These are phyloP conservation scores for Tuta absoluta DNA, from an alignment of 2,888 invertebrate genomes.

Conservation along the genomic window DNA sequence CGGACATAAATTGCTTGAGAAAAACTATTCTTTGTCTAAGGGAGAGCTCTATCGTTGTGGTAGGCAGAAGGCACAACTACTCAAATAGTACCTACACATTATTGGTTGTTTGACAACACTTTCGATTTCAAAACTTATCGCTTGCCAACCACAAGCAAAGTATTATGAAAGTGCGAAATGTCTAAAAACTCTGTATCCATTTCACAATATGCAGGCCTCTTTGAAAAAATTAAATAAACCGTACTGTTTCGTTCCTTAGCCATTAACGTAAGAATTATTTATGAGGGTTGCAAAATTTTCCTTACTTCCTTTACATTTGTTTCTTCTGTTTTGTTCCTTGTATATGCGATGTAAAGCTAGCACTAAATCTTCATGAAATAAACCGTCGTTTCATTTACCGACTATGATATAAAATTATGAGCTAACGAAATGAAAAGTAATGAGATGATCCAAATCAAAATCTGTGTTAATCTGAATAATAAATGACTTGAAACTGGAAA, in stretches of 20 bases:
- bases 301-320: conserved; percentile 36
- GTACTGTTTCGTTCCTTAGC: conserved; percentile 32
- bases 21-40: too few species aligned
- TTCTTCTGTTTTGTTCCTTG: conserved; percentile 41
- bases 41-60: too few species aligned
- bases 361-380: conserved; percentile 38
- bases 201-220: conserved; percentile 32
- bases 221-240: conserved; percentile 31
- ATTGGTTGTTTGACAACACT: too few species aligned
- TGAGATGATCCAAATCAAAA: conserved; percentile 31
- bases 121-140: not conserved
- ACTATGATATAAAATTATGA: not conserved
- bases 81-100: too few species aligned
- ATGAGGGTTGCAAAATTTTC: conserved; percentile 36
- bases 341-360: conserved; percentile 36
- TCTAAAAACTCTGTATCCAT: conserved; percentile 7
- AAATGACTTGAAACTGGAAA: conserved; percentile 33
- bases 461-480: conserved; percentile 27
- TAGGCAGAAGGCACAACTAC: too few species aligned
- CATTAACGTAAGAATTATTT: conserved; percentile 40
- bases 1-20: too few species aligned
- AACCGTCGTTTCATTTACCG: conserved; percentile 20
- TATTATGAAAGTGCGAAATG: conserved; percentile 13
- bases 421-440: conserved; percentile 39
- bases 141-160: conserved; percentile 8